Percentiles rank a stretch among this genome's conserved stretches.
Evolutionary conservation across 1,140 invertebrate species (phyloP).

Genomic region (Conus ventricosus): DNA sequence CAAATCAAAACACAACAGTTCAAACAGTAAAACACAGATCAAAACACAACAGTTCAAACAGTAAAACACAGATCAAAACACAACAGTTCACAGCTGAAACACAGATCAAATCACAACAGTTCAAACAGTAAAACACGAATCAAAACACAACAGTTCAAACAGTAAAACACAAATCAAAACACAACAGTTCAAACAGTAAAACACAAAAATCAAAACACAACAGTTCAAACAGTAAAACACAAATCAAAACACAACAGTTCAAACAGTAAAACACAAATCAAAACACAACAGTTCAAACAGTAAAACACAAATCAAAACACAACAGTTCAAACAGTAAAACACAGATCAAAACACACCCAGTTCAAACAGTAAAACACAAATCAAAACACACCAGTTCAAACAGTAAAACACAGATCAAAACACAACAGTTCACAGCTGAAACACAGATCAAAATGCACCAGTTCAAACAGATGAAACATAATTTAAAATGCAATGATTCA

Average conservation of each 20-base stretch:
- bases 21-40: slow-evolving; percentile 80
- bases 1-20: neutral
- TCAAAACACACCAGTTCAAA: slow-evolving; percentile 73
- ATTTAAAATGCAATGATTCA: neutral
- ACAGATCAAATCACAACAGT: too few relatives aligned
- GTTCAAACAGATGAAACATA: slow-evolving; percentile 76
- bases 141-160: slow-evolving; percentile 89
- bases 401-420: slow-evolving; percentile 73
- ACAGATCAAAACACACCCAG: neutral
- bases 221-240: slow-evolving; percentile 78
- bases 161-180: neutral
- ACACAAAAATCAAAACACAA: slow-evolving; percentile 83
- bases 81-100: neutral
- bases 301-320: slow-evolving; percentile 81
- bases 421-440: slow-evolving; percentile 76
- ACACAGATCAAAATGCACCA: slow-evolving; percentile 83
- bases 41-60: slow-evolving; percentile 86
- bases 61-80: neutral
- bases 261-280: slow-evolving; percentile 79
- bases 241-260: neutral
- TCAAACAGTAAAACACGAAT: slow-evolving; percentile 75
- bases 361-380: slow-evolving; percentile 28
- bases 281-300: slow-evolving; percentile 78
- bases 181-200: slow-evolving; percentile 79
- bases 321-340: slow-evolving; percentile 80